Evolutionary conservation across 2,888 invertebrate species (phyloP), one percentile per base, ranked within the genome.

Genomic region (Pyrrhia umbra): DNA sequence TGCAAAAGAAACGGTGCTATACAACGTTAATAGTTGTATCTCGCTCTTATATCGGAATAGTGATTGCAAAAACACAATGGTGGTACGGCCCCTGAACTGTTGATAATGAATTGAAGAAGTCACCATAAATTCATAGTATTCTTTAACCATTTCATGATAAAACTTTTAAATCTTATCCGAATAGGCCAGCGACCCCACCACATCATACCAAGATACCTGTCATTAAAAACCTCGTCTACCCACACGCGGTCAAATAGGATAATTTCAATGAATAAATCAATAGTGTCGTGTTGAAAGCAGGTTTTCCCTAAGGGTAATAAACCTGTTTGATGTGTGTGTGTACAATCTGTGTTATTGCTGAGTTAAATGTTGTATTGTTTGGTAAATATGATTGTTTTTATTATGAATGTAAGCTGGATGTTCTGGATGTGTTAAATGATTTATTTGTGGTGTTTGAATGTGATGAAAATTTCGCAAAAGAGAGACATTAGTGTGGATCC

Each of bases 251-350:
- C 59, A 73, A 73, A 61, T 70, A 68, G 56, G 62, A 75, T 77
- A 69, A 80, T 70, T 77, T 68, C 76, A 78, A 84, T 83, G 82
- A 77, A 81, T 82, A 84, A 86, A 90, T 90, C 90, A 84, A 89
- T 89, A 89, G 55, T 82, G 82, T 67, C 82, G 83, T 82, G 84
- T 84, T 68, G 75, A 81, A 83, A 75, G 76, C 85, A 79, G 88
- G 88, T 84, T 87, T 89, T 88, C 80, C 88, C 88, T 67, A 54
- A 68, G 84, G 83, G 81, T 85, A 84, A 79, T 85, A 83, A 84
- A 88, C 87, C 82, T 54, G 50, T 55, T 67, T 72, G 50, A 66
- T 68, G 69, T 68, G 67, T 58, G 58, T 30, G 16, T n/a, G 18
- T 56, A 43, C 59, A 70, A 77, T 77, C 58, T 67, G 43, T 70